phyloP scores from a whole-genome alignment of 1,140 invertebrate species.

The Tachypleus tridentatus region DNA sequence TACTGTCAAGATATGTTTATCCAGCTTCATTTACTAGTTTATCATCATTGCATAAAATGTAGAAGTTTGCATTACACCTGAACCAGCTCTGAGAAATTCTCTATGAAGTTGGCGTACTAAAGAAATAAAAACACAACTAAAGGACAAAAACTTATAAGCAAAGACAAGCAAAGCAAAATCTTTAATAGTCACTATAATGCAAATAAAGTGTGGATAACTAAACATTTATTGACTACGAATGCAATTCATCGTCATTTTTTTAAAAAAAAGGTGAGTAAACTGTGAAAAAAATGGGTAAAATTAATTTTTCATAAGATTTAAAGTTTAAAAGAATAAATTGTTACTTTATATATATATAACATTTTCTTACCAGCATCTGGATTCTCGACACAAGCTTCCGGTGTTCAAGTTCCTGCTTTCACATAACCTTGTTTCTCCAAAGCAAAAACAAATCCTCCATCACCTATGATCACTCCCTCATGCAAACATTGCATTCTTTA shows the following conservation, averaged over 20 bases:
- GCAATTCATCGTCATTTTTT: too few relatives aligned
- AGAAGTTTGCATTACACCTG: slow-evolving; percentile 37
- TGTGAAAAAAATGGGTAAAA: not conserved
- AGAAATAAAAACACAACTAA: slow-evolving; percentile 3
- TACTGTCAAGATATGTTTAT: slow-evolving; percentile 29
- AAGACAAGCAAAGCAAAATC: not conserved
- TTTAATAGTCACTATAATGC: too few relatives aligned
- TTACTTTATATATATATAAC: not conserved
- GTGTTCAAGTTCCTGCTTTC: slow-evolving; percentile 38
- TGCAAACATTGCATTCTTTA: slow-evolving; percentile 30
- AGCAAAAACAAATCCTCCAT: slow-evolving; percentile 37
- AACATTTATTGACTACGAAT: too few relatives aligned
- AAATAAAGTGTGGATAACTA: too few relatives aligned
- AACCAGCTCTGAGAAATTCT: slow-evolving; percentile 35
- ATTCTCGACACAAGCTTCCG: slow-evolving; percentile 33
- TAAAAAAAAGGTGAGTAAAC: not conserved
- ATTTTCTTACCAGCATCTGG: slow-evolving; percentile 33
- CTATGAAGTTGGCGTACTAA: slow-evolving; percentile 31
- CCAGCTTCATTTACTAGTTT: slow-evolving; percentile 33
- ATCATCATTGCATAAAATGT: slow-evolving; percentile 38
- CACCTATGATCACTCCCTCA: slow-evolving; percentile 35
- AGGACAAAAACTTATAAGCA: not conserved
- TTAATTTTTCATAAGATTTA: not conserved
- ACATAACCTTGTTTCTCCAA: slow-evolving; percentile 38
- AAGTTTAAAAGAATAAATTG: not conserved